Conservation (phyloP, 1,140 invertebrate species). For the Lordiphosa clarofinis region DNA sequence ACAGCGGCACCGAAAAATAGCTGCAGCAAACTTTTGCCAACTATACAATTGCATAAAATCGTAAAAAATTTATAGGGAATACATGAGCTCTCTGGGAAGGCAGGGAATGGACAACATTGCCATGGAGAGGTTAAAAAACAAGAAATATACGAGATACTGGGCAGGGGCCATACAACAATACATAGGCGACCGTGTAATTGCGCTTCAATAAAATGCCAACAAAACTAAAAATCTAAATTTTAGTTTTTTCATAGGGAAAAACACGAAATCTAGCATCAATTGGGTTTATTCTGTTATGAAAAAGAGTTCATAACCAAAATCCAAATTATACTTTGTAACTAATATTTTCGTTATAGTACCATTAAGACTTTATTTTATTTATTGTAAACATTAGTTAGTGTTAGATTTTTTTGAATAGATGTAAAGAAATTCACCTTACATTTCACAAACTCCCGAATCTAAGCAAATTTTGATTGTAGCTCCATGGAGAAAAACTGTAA, state of each 20-base stretch:
- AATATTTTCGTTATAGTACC: background rate
- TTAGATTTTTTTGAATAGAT: too few species aligned
- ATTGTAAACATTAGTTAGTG: too few species aligned
- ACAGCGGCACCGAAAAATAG: constrained; percentile 69
- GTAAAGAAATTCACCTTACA: constrained; percentile 3
- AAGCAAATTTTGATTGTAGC: constrained; percentile 36
- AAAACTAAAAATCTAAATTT: constrained; percentile 6
- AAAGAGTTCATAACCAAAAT: too few species aligned
- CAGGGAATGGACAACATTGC: constrained; percentile 31
- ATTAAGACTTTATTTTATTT: too few species aligned
- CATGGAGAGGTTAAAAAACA: constrained; percentile 43
- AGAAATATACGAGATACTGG: constrained; percentile 23
- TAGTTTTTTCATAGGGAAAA: background rate
- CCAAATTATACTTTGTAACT: too few species aligned
- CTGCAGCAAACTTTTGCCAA: constrained; percentile 73
- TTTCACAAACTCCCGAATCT: constrained; percentile 12
- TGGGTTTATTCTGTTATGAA: too few species aligned
- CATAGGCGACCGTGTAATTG: constrained; percentile 52
- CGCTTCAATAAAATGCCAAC: constrained; percentile 12
- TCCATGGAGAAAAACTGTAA: constrained; percentile 55
- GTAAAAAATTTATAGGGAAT: constrained; percentile 76
- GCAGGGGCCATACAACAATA: constrained; percentile 19
- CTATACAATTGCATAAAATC: constrained; percentile 77
- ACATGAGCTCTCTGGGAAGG: constrained; percentile 55
- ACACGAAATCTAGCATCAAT: constrained; percentile 27